phyloP scores from a whole-genome alignment of 2,797 vertebrate genomes.

The Philypnodon macrostomus region DNA sequence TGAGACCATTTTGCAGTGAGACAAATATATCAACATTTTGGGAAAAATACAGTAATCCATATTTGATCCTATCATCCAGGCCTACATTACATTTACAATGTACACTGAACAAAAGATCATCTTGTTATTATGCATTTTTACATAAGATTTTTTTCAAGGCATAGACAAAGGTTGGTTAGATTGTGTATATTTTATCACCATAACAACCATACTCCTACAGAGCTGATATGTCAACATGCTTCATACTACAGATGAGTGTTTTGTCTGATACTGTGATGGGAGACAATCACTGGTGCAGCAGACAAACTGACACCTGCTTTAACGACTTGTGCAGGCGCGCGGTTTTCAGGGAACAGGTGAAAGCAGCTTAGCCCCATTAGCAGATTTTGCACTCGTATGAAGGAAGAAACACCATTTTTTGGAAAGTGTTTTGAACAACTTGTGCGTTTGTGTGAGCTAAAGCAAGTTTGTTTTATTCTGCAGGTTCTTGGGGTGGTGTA shows the following conservation, averaged over 20 bases:
- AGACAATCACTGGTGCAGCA: background rate
- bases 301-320: slow-evolving; percentile 3
- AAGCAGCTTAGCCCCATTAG: slow-evolving; percentile 3
- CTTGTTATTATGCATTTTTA: too few species aligned
- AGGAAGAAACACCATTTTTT: slow-evolving; percentile 3
- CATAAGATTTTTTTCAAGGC: background rate
- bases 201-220: background rate
- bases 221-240: background rate
- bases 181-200: background rate
- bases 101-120: too few species aligned
- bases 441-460: slow-evolving; percentile 5
- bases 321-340: slow-evolving; percentile 2
- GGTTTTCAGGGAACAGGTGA: slow-evolving; percentile 16
- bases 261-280: slow-evolving; percentile 1
- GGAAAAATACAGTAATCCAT: too few species aligned
- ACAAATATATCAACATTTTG: too few species aligned
- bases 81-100: too few species aligned
- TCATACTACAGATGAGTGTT: background rate
- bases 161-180: background rate
- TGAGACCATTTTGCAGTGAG: too few species aligned
- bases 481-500: slow-evolving; percentile 7
- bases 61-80: too few species aligned
- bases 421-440: background rate
- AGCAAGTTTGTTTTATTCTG: slow-evolving; percentile 3
- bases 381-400: slow-evolving; percentile 20